Base-by-base conservation (phyloP, 2,888 invertebrate genomes). In the Corbicula japonica region DNA sequence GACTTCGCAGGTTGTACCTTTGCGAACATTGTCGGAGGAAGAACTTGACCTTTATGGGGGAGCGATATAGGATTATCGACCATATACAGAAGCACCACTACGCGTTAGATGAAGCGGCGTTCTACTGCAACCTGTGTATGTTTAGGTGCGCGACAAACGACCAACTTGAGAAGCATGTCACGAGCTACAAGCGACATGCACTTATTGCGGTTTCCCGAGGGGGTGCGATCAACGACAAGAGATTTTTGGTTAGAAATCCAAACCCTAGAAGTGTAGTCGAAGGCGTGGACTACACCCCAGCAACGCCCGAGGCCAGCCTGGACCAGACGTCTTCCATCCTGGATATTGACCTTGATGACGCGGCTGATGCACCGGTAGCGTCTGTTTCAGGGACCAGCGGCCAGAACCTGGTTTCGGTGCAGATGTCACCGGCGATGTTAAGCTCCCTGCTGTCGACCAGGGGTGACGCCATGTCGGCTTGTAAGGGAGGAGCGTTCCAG, bases 91-190 rank as follows among this genome's bases (percentile, higher is more conserved):
- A 58, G 58, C 58, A 58, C 18, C 34, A 58, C 23, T 18, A 18
- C 4, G 58, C 58, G 2, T 34, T 58, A 21, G 18, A 58, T 34
- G n/a, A 58, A n/a, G 6, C 32, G 30, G 4, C 58, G 18, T 58
- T 6, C 34, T 58, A 58, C 35, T 58, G 58, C 34, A n/a, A n/a
- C 3, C 2, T 58, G 58, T 58, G 58, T 32, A 58, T 58, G 58
- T 58, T 58, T 32, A 58, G 34, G 18, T 58, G 58, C 18, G 18
- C 32, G 10, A 6, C 10, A 12, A 28, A 23, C 18, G 34, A 58
- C 2, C 32, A 30, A 18, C 35, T 28, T 18, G 35, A 28, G 15
- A 58, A 32, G 32, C 58, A 58, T 32, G 34, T 58, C 6, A 58
- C 58, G 10, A 18, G 18, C 34, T 58, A 32, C 34, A 58, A 32